Evolutionary conservation across 2,113 vertebrate genomes (phyloP).

Genomic region (Neofelis nebulosa): DNA sequence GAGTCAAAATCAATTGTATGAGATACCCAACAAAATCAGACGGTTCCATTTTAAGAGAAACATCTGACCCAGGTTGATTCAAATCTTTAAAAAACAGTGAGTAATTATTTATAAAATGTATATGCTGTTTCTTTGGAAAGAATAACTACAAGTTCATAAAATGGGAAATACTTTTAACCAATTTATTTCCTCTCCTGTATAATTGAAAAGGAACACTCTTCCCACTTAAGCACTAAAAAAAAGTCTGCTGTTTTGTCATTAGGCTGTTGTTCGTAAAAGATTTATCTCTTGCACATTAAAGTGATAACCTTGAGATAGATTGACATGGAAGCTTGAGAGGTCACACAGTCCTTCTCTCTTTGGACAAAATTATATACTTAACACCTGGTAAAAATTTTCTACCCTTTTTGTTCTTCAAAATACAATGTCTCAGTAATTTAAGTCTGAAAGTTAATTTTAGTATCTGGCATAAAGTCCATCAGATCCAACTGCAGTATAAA

Average conservation of each 20-base stretch:
- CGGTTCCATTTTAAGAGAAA: slow-evolving; percentile 10
- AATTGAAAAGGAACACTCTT: slow-evolving; percentile 18
- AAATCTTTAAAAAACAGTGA: slow-evolving; percentile 36
- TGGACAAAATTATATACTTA: neutral
- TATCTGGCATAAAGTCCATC: neutral
- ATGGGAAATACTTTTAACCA: slow-evolving; percentile 45
- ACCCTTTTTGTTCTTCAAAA: slow-evolving; percentile 31
- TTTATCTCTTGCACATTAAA: slow-evolving; percentile 7
- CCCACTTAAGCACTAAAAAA: neutral
- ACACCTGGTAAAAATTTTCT: slow-evolving; percentile 21
- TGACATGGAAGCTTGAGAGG: neutral
- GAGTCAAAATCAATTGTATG: slow-evolving; percentile 40
- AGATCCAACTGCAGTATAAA: slow-evolving; percentile 23
- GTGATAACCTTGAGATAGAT: neutral
- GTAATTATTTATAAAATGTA: slow-evolving; percentile 29
- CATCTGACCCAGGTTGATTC: neutral
- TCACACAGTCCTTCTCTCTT: neutral
- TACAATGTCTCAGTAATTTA: slow-evolving; percentile 10
- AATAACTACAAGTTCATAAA: slow-evolving; percentile 25
- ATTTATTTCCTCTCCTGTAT: neutral
- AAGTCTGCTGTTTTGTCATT: neutral
- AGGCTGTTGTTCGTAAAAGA: neutral
- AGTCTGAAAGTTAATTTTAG: slow-evolving; percentile 39
- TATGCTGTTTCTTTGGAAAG: neutral
- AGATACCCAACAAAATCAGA: neutral